phyloP scores from a whole-genome alignment of 2,113 vertebrate genomes.

The Lycaon pictus region DNA sequence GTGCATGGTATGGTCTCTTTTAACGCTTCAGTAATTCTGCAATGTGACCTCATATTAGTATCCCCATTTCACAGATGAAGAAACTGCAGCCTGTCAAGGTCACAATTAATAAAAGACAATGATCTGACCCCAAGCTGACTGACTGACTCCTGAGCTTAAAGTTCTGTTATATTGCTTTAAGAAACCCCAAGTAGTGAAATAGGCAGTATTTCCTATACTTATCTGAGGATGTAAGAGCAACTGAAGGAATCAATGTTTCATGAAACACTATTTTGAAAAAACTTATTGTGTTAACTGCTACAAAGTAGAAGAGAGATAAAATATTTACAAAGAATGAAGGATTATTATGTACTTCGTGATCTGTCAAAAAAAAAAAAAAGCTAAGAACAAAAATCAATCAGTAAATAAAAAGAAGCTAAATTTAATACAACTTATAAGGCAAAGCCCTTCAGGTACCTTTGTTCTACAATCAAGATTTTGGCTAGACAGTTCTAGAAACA shows the following conservation, averaged over 20 bases:
- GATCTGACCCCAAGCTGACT: not conserved
- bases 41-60: not conserved
- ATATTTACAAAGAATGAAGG: not conserved
- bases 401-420: not conserved
- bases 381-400: not conserved
- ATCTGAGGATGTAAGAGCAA: not conserved
- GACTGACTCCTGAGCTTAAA: not conserved
- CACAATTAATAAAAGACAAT: not conserved
- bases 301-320: not conserved
- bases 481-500: not conserved
- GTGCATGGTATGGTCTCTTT: not conserved
- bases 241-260: not conserved
- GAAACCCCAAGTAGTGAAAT: not conserved
- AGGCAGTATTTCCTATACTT: not conserved
- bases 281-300: not conserved
- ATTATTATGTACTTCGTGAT: not conserved
- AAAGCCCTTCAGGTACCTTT: not conserved
- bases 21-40: not conserved
- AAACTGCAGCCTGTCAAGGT: not conserved
- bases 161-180: not conserved
- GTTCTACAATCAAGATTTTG: not conserved
- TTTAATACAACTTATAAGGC: not conserved
- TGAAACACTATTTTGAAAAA: not conserved
- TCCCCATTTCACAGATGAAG: not conserved
- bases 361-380: not conserved